Conservation (phyloP, 2,888 invertebrate genomes). For the Cataglyphis cursor region DNA sequence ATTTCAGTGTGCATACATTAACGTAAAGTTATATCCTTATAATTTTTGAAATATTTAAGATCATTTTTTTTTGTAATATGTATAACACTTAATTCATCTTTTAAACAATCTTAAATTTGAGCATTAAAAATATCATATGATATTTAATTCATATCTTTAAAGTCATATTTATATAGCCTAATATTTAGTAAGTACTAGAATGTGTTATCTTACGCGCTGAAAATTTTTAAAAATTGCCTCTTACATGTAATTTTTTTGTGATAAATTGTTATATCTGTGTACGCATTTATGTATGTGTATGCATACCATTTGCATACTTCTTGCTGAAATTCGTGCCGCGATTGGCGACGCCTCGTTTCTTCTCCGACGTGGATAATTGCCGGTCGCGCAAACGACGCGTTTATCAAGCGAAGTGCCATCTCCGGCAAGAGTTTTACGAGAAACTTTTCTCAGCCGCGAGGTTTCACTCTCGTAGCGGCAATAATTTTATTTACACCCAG, state of each 20-base stretch:
- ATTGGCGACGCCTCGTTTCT: slow-evolving; percentile 12
- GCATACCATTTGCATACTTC: neutral
- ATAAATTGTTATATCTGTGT: neutral
- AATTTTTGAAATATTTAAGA: neutral
- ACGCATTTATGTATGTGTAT: neutral
- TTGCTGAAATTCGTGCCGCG: neutral
- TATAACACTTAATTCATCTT: neutral
- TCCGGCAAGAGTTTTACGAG: slow-evolving; percentile 55
- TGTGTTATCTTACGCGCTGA: too few species aligned
- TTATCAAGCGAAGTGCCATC: slow-evolving; percentile 45
- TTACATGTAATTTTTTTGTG: neutral
- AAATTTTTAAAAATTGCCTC: neutral
- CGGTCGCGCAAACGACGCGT: slow-evolving; percentile 17
- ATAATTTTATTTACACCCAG: slow-evolving; percentile 57
- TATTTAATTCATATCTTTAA: neutral
- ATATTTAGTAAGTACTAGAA: neutral
- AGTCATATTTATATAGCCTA: neutral
- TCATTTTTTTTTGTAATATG: neutral
- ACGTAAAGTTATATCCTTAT: neutral
- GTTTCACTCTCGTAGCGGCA: slow-evolving; percentile 43
- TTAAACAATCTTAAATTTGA: neutral
- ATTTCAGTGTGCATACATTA: neutral
- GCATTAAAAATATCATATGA: neutral
- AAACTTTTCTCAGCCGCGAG: slow-evolving; percentile 52
- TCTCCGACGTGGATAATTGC: slow-evolving; percentile 19